Conservation (phyloP, 2,797 vertebrate species). For the Caiman crocodilus region DNA sequence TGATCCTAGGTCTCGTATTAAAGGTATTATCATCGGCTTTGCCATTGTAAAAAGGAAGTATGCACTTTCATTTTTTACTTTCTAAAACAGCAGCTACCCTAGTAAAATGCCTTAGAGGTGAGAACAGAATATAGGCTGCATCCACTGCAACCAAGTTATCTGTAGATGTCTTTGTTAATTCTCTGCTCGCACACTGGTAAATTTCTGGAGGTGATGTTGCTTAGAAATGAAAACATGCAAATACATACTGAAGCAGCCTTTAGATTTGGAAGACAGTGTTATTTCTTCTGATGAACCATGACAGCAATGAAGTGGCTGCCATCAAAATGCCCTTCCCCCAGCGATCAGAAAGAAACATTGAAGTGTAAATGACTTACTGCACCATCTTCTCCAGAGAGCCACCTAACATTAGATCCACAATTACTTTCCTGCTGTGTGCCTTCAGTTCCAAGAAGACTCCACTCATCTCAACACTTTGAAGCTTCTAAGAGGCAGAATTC, state of each 20-base stretch:
- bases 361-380: background rate
- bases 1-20: background rate
- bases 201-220: background rate
- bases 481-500: background rate
- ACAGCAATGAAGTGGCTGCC: slow-evolving; percentile 31
- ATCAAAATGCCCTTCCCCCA: slow-evolving; percentile 29
- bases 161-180: background rate
- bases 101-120: background rate
- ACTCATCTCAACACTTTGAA: background rate
- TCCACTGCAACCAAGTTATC: background rate
- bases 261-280: background rate
- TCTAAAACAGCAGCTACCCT: background rate
- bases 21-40: slow-evolving; percentile 9
- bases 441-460: background rate
- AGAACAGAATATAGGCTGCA: background rate
- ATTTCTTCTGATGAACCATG: background rate
- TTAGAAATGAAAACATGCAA: background rate
- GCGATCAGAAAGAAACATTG: background rate
- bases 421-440: background rate
- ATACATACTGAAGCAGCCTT: background rate
- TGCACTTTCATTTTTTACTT: background rate
- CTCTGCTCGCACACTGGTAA: background rate
- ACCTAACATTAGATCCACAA: background rate
- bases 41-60: slow-evolving; percentile 30
- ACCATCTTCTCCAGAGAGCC: background rate